Conservation (phyloP, 2,113 vertebrate species). For the Mustela nigripes region DNA sequence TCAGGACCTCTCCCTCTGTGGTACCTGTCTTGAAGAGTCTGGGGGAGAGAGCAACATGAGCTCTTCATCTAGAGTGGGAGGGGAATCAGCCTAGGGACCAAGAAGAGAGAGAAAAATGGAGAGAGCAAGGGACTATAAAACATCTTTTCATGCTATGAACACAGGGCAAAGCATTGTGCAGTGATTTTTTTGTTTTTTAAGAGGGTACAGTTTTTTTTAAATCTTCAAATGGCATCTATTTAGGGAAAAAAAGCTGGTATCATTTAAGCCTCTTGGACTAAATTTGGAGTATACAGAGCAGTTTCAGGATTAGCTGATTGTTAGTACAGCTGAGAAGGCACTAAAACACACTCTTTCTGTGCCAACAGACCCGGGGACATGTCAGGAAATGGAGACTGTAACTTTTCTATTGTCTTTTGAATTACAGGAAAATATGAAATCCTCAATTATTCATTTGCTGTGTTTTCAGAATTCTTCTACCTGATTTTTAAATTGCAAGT, state of each 20-base stretch:
- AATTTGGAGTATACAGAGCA: background rate
- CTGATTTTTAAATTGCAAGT: background rate
- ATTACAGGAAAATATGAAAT: background rate
- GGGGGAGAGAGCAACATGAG: background rate
- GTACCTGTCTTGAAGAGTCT: background rate
- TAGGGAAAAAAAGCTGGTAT: background rate
- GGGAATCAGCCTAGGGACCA: background rate
- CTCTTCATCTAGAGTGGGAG: background rate
- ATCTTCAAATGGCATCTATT: background rate
- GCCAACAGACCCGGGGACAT: background rate
- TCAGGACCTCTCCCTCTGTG: background rate
- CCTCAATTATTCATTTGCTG: background rate
- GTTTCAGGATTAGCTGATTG: background rate
- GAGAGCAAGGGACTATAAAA: background rate
- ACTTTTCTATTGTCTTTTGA: background rate
- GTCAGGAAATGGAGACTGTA: background rate
- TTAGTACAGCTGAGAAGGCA: background rate
- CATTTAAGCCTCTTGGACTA: background rate
- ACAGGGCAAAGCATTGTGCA: background rate
- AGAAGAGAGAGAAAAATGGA: background rate
- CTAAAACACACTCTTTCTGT: background rate
- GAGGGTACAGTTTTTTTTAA: background rate
- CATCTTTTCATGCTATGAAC: background rate
- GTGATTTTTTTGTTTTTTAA: background rate
- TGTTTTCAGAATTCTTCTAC: conserved; percentile 11